phyloP scores from a whole-genome alignment of 2,113 vertebrate species.

The Seriola aureovittata region DNA sequence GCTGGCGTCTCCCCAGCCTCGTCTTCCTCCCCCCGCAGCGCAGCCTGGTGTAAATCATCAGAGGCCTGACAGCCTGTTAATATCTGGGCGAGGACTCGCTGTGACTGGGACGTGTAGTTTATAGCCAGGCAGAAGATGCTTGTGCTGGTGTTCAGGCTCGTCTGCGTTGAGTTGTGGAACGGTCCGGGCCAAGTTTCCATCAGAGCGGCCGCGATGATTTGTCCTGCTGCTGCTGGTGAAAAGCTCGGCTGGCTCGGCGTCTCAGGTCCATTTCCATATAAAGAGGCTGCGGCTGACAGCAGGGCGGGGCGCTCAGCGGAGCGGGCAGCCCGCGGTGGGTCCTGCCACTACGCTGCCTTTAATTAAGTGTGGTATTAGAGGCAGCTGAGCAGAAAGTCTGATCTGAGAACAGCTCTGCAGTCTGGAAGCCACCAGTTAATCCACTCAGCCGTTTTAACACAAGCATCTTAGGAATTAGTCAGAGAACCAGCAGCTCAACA shows the following conservation, averaged over 20 bases:
- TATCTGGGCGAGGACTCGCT: constrained; percentile 5
- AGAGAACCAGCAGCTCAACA: background rate
- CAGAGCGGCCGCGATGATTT: background rate
- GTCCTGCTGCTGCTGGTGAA: constrained; percentile 4
- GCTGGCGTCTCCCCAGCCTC: background rate
- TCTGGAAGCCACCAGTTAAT: constrained; percentile 20
- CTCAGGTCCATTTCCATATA: constrained; percentile 35
- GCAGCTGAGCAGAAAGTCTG: constrained; percentile 33
- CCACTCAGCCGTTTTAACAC: constrained; percentile 32
- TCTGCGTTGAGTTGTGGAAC: constrained; percentile 1
- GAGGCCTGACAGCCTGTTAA: constrained; percentile 16
- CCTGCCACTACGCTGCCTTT: constrained; percentile 26
- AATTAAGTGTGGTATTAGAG: constrained; percentile 47
- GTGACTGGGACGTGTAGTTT: background rate
- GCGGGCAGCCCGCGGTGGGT: background rate
- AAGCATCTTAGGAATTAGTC: background rate
- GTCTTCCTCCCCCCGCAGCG: background rate
- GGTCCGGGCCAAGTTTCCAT: constrained; percentile 32
- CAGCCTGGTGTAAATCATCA: constrained; percentile 27
- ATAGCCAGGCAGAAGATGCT: background rate
- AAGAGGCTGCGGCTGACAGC: constrained; percentile 20
- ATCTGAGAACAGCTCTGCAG: constrained; percentile 35
- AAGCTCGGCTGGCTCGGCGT: background rate
- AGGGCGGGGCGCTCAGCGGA: constrained; percentile 1
- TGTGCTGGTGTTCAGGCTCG: background rate